Conservation (phyloP, 1,140 invertebrate species). For the Anastrepha ludens region DNA sequence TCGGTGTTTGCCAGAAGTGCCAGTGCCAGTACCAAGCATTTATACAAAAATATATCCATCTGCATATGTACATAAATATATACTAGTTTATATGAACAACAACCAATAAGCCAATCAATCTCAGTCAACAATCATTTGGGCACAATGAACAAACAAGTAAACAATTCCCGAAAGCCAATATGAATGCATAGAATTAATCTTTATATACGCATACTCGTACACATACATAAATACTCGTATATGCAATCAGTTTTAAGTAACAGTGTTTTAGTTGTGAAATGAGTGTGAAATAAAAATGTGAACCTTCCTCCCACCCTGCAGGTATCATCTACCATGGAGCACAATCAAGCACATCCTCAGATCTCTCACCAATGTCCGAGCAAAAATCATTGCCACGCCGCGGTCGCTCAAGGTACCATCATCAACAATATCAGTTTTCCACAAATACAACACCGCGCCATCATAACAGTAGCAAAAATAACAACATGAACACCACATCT, state of each 20-base stretch:
- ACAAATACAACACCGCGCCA: constrained; percentile 75
- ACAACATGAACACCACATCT: constrained; percentile 56
- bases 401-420: constrained; percentile 81
- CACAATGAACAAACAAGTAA: constrained; percentile 29
- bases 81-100: neutral
- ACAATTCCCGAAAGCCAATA: neutral
- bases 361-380: constrained; percentile 86
- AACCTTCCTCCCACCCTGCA: constrained; percentile 67
- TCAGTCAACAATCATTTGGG: constrained; percentile 23
- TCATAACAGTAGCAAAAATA: constrained; percentile 71
- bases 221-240: neutral
- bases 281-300: constrained; percentile 40
- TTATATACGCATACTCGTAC: neutral
- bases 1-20: neutral
- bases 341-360: constrained; percentile 85
- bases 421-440: constrained; percentile 75
- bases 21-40: neutral
- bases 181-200: neutral
- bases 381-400: constrained; percentile 83
- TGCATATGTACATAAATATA: neutral
- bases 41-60: neutral
- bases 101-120: constrained; percentile 44
- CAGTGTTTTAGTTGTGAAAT: neutral
- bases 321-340: constrained; percentile 85
- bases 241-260: neutral